Evolutionary conservation across 2,113 vertebrate genomes (phyloP).

Genomic region (Bos javanicus): DNA sequence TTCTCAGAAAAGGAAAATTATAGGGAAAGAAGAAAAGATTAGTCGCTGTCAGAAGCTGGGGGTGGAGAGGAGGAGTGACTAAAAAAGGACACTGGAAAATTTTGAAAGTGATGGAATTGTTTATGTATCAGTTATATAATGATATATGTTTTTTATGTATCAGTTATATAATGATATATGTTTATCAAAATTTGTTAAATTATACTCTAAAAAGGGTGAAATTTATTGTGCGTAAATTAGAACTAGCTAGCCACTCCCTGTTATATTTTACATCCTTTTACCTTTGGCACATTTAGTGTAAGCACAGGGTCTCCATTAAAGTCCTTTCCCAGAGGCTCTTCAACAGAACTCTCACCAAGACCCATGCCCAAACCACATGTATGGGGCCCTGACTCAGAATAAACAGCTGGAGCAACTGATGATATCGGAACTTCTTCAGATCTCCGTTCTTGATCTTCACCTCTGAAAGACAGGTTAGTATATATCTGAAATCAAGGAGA

Average conservation of each 20-base stretch:
- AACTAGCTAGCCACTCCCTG: neutral
- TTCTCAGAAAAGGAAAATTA: neutral
- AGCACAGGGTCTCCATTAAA: neutral
- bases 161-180: neutral
- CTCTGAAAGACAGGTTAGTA: slow-evolving; percentile 69
- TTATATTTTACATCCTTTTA: slow-evolving; percentile 55
- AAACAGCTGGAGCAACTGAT: slow-evolving; percentile 35
- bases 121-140: neutral
- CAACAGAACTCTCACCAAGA: slow-evolving; percentile 4
- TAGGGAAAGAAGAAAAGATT: neutral
- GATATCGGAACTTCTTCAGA: slow-evolving; percentile 27
- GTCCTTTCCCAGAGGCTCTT: neutral
- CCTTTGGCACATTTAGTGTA: slow-evolving; percentile 63
- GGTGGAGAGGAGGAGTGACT: neutral
- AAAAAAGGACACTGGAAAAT: neutral
- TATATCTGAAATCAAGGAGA: neutral
- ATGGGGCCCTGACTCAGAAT: slow-evolving; percentile 33
- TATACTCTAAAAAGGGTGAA: neutral
- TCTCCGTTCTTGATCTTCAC: slow-evolving; percentile 23
- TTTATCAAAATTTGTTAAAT: neutral
- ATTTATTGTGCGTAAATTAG: neutral
- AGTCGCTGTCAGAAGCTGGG: neutral
- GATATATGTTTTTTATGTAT: neutral
- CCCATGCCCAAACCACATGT: neutral
- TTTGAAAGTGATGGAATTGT: neutral